phyloP scores from a whole-genome alignment of 2,113 vertebrate species.

The Perca fluviatilis region DNA sequence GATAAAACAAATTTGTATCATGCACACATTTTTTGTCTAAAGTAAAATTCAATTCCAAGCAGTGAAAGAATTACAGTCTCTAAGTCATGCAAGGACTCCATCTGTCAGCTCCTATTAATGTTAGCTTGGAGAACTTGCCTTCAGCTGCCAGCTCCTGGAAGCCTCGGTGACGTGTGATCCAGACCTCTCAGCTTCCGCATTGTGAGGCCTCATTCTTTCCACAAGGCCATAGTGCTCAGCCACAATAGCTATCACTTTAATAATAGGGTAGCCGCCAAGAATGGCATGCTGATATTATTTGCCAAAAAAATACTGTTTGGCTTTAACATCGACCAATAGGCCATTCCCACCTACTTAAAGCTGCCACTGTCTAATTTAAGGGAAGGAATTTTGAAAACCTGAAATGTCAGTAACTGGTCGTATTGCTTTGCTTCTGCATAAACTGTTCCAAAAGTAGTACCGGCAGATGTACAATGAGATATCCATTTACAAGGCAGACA shows the following conservation, averaged over 20 bases:
- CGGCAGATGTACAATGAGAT: conserved; percentile 32
- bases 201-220: conserved; percentile 68
- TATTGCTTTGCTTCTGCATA: conserved; percentile 36
- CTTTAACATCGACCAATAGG: conserved; percentile 22
- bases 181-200: conserved; percentile 63
- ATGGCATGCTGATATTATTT: conserved; percentile 39
- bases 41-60: conserved; percentile 53
- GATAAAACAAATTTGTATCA: conserved; percentile 61
- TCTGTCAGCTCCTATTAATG: conserved; percentile 78
- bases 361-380: conserved; percentile 51
- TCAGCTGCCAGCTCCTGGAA: conserved; percentile 65
- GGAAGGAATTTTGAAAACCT: conserved; percentile 50
- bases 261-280: conserved; percentile 45
- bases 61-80: conserved; percentile 53
- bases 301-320: conserved; percentile 46
- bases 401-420: conserved; percentile 42
- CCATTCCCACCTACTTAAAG: conserved; percentile 56
- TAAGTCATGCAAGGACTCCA: conserved; percentile 72
- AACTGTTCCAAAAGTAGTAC: conserved; percentile 22
- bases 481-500: conserved; percentile 13
- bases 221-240: conserved; percentile 42
- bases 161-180: conserved; percentile 63
- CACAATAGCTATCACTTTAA: conserved; percentile 65
- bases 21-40: conserved; percentile 33
- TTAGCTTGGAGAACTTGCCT: conserved; percentile 51